Evolutionary conservation across 1,140 invertebrate species (phyloP), one percentile per base, ranked within the genome.

Genomic region (Idris sp.): DNA sequence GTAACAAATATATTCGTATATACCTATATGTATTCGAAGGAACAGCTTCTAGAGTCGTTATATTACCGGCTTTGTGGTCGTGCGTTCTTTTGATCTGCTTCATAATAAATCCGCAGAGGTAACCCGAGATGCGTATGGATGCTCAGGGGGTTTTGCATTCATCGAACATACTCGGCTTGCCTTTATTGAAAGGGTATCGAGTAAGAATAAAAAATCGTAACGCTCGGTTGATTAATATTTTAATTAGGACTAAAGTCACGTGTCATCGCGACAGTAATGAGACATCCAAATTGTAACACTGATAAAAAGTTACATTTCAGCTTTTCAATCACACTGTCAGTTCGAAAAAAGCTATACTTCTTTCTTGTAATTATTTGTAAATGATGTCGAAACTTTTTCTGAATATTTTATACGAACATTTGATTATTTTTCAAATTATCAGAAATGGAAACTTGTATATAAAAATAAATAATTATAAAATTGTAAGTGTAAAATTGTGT

Each of bases 31-130:
- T 15, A 31, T 48, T 18, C 14, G 38, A 64, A 65, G 46, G 36
- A 62, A 43, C 18, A 19, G 40, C 74, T 79, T 79, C 78, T 69
- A 54, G 74, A 79, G 74, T 80, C 81, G 78, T 83, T 84, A 80
- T 79, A 80, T 82, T 79, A 81, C 65, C 40, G 78, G 84, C 84
- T 86, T 86, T 86, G 85, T 85, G 78, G 83, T 74, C 78, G 79
- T 65, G 77, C 81, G 80, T 83, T 85, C 85, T 86, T 86, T 85
- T 86, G 85, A 86, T 86, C 82, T 84, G 81, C 81, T 82, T 80
- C 82, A 85, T 86, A 86, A 86, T 86, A 86, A 86, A 86, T 86
- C 84, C 83, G 78, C 78, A 80, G 83, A 84, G 81, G 85, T 86
- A 86, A 86, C 85, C 79, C 77, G 84, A 86, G 84, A 86, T 79